A percentile compares a stretch with the other conserved stretches of the same genome.
Evolutionary conservation across 2,113 vertebrate species (phyloP).

Genomic region (Neotoma lepida): DNA sequence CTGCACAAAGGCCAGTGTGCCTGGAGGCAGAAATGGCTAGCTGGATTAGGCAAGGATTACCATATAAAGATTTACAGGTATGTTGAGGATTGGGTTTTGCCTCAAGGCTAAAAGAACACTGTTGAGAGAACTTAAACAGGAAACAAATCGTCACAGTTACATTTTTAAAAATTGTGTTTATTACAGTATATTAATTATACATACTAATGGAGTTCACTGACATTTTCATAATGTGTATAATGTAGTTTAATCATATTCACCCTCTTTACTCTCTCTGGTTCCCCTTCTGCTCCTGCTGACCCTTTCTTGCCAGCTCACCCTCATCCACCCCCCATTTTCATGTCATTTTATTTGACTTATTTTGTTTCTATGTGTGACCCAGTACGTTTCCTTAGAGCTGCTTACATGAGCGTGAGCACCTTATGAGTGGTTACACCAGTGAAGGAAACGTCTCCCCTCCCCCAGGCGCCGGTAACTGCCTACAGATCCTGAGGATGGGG

Average conservation of each 20-base stretch:
- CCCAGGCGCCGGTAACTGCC: background rate
- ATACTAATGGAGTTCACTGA: background rate
- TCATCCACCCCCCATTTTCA: too few relatives aligned
- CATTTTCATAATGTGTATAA: background rate
- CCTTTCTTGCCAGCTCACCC: background rate
- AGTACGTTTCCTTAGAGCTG: background rate
- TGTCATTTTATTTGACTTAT: background rate
- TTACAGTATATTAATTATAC: background rate
- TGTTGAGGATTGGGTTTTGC: background rate
- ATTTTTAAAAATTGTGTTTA: background rate
- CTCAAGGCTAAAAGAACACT: background rate
- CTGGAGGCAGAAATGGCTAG: background rate
- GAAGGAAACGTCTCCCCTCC: background rate
- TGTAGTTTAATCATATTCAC: background rate
- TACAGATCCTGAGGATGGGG: background rate
- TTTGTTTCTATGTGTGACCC: too few relatives aligned
- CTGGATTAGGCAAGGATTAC: background rate
- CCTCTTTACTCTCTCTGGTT: background rate
- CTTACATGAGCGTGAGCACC: background rate
- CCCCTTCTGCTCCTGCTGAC: background rate
- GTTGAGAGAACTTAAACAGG: background rate
- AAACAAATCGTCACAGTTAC: background rate
- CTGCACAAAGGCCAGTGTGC: background rate
- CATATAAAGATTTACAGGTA: background rate
- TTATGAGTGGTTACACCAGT: background rate